Percentiles rank a stretch among this genome's conserved stretches.
Conservation (phyloP, 1,140 invertebrate genomes). For the Diuraphis noxia region DNA sequence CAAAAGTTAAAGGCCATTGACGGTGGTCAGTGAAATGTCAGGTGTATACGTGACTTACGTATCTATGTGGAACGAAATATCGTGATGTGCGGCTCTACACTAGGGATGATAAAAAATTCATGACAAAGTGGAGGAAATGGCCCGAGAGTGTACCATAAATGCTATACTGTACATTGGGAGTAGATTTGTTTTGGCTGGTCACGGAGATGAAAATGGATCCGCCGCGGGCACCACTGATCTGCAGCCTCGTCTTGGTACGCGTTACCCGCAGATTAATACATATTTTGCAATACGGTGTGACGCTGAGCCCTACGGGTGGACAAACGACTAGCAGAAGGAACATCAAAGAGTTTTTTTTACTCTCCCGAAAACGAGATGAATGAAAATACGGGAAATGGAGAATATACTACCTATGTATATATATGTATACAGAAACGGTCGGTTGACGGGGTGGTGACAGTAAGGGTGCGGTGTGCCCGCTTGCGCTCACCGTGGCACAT, state of each 20-base stretch:
- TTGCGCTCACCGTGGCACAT: not conserved
- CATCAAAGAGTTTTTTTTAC: constrained; percentile 13
- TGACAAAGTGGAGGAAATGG: too few relatives aligned
- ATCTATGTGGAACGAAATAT: too few relatives aligned
- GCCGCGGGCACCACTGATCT: not conserved
- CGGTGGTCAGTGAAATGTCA: too few relatives aligned
- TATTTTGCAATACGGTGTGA: not conserved
- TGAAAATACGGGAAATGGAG: not conserved
- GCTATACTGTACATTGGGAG: too few relatives aligned
- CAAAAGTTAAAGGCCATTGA: too few relatives aligned
- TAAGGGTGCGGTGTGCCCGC: not conserved
- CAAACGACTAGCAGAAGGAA: not conserved
- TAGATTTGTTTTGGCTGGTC: not conserved
- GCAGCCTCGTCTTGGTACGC: not conserved
- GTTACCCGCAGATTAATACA: not conserved
- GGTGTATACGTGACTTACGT: too few relatives aligned
- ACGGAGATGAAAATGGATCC: not conserved
- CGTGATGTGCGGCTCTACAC: too few relatives aligned
- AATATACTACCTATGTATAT: not conserved
- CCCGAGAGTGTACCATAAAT: too few relatives aligned
- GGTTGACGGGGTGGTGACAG: not conserved
- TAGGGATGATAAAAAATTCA: too few relatives aligned
- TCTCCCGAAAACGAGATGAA: not conserved
- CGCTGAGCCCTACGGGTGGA: not conserved
- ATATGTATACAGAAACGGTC: not conserved